These are phyloP conservation scores for Cataglyphis rosenhaueri DNA, from an alignment of 2,888 invertebrate genomes.

Conservation along the genomic window DNA sequence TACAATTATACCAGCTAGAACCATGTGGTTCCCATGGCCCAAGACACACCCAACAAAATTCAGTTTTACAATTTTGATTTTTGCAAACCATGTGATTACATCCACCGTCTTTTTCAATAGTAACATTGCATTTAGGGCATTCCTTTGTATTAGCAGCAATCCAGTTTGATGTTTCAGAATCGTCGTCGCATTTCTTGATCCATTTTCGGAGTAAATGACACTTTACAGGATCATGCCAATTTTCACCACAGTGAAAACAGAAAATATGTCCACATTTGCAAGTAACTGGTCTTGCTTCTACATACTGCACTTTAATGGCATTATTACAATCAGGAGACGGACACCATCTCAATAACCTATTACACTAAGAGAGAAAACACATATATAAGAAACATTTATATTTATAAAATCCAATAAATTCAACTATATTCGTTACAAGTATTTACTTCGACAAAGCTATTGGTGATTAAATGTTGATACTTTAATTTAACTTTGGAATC, in stretches of 20 bases:
- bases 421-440: conserved; percentile 29
- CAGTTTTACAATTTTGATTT: conserved; percentile 98
- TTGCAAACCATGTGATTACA: conserved; percentile 99
- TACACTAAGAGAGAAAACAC: conserved; percentile 90
- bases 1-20: conserved; percentile 99
- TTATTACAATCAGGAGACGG: conserved; percentile 99
- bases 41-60: conserved; percentile 99
- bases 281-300: conserved; percentile 95
- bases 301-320: conserved; percentile 96
- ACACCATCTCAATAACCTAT: conserved; percentile 98
- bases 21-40: conserved; percentile 99
- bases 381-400: conserved; percentile 4
- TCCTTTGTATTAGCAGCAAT: conserved; percentile 99
- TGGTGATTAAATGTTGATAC: conserved; percentile 98
- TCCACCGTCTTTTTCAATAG: conserved; percentile 98
- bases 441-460: conserved; percentile 98
- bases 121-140: conserved; percentile 99
- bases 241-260: conserved; percentile 98
- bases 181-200: conserved; percentile 99
- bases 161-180: conserved; percentile 99
- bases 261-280: conserved; percentile 97
- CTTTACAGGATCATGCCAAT: conserved; percentile 99
- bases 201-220: conserved; percentile 97
- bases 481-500: conserved; percentile 95
- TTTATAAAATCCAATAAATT: background rate